Base-by-base conservation (phyloP, 2,888 invertebrate species). In the Lobophora halterata region DNA sequence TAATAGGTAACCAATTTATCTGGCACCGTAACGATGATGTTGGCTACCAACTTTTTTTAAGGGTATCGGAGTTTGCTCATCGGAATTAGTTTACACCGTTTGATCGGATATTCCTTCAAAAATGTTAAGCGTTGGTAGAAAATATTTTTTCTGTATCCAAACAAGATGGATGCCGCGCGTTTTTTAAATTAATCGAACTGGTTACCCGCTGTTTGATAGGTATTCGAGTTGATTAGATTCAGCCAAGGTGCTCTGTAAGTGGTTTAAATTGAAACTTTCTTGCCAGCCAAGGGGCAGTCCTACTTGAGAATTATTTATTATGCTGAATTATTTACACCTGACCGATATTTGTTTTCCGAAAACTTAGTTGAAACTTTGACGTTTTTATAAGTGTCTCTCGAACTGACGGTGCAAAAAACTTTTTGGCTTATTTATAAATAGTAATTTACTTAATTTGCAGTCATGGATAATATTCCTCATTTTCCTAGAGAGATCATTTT, bases 11-110 rank as follows among this genome's bases (percentile, higher is more conserved):
- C 78, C 80, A 78, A 79, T 82, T 81, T 79, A 71, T 69, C 64
- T 70, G 55, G 56, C 61, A 56, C 55, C 67, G 69, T n/a, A n/a
- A 67, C 72, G 70, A 70, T 67, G 73, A 75, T 75, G 70, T 73
- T 67, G 70, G 68, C 46, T 69, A 79, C 75, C 74, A 63, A 54
- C 61, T 65, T 71, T 78, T 80, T 68, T 69, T 72, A 55, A 58
- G 71, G 75, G 75, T 74, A n/a, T 78, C 68, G 62, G 68, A 82
- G 82, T 86, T 86, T 80, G 75, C 82, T 76, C 74, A 58, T 47
- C 64, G 79, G 70, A 85, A 86, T 87, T 85, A 82, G 87, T 87
- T 85, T 85, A 77, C 82, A 66, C 64, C 71, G 79, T 85, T 86
- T 83, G 79, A 86, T 86, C 78, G 75, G 78, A 76, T 81, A 86